phyloP scores from a whole-genome alignment of 2,113 vertebrate species.

The Daubentonia madagascariensis region DNA sequence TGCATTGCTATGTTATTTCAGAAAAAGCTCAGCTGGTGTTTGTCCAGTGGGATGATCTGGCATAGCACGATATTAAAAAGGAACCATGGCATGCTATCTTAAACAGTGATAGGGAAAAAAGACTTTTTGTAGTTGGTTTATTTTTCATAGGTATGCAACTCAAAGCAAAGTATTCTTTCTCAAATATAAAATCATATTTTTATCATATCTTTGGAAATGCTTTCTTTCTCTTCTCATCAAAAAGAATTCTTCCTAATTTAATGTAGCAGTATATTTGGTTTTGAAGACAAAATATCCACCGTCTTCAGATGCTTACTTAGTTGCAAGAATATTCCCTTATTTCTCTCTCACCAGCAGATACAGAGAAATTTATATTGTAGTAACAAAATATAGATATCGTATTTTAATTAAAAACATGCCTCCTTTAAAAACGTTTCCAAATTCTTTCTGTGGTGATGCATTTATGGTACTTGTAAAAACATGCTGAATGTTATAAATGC shows the following conservation, averaged over 20 bases:
- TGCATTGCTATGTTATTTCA: background rate
- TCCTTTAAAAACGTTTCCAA: background rate
- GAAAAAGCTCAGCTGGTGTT: conserved; percentile 36
- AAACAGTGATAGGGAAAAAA: background rate
- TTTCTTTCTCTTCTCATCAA: conserved; percentile 23
- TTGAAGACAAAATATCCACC: background rate
- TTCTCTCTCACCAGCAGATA: background rate
- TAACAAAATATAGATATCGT: background rate
- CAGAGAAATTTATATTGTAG: background rate
- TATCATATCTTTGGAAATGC: background rate
- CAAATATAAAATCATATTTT: background rate
- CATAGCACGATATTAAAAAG: background rate
- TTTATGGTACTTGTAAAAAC: conserved; percentile 8
- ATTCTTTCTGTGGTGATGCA: background rate
- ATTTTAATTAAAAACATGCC: background rate
- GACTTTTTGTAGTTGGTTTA: background rate
- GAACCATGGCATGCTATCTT: background rate
- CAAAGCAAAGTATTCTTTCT: background rate
- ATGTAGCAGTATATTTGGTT: background rate
- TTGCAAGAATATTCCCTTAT: background rate
- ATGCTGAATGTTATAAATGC: background rate
- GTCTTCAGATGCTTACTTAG: background rate
- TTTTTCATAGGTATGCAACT: background rate
- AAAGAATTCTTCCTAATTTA: conserved; percentile 1
- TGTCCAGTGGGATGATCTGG: background rate